phyloP scores from a whole-genome alignment of 37 sponge, comb jelly and placozoan genomes.

The Theonella swinhoei region DNA sequence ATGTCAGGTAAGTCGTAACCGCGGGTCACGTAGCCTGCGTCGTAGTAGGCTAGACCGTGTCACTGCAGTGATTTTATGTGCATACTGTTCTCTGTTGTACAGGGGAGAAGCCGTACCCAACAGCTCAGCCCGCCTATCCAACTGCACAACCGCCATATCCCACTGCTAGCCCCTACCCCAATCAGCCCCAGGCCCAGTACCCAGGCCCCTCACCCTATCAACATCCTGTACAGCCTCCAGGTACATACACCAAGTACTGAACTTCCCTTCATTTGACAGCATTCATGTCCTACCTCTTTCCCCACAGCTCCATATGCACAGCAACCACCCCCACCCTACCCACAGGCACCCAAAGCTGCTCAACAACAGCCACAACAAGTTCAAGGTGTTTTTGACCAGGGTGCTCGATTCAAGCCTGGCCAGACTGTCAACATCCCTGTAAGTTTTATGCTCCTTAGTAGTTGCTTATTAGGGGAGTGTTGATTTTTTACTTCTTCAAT shows the following conservation, averaged over 20 bases:
- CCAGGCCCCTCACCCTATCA: too few species aligned
- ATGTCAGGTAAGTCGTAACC: not conserved
- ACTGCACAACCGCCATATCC: too few species aligned
- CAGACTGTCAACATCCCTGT: not conserved
- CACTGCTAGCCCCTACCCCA: too few species aligned
- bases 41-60: not conserved
- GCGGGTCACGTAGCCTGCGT: not conserved
- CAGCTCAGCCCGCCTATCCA: not conserved
- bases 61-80: too few species aligned
- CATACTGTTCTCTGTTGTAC: not conserved
- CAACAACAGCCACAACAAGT: not conserved
- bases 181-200: not conserved
- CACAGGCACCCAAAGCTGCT: not conserved
- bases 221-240: too few species aligned
- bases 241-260: too few species aligned
- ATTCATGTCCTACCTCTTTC: not conserved
- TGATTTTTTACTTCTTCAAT: not conserved
- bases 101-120: not conserved
- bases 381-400: slow-evolving; percentile 56
- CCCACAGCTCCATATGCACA: not conserved
- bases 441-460: not conserved
- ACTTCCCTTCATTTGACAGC: too few species aligned
- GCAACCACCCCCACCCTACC: not conserved
- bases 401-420: slow-evolving; percentile 16
- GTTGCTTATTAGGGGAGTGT: too few species aligned